Evolutionary conservation across 2,113 vertebrate species (phyloP), one percentile per base, ranked within the genome.

Genomic region (Cyprinodon brontotheroides): DNA sequence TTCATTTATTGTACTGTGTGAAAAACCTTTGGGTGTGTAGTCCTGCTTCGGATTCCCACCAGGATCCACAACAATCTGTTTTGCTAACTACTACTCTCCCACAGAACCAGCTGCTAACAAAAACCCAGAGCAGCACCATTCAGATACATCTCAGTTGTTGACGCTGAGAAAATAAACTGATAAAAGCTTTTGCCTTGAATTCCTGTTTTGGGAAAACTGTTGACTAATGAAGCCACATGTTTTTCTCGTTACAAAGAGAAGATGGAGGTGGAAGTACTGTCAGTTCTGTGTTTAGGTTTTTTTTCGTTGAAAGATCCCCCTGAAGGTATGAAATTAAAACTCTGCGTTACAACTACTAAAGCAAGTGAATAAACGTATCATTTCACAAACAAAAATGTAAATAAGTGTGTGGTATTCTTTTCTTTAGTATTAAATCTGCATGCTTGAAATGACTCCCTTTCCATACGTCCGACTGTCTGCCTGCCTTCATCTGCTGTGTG

Each of bases 41-140:
- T 73, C 68, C 71, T 48, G 70, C 36, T 36, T 20, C 65, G 72
- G 57, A 73, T 82, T 79, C 73, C 57, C 70, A 75, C 61, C 70
- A 64, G 68, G 40, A 74, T 70, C 80, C 88, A 75, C 88, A 90
- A 91, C 86, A 89, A 81, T 85, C 80, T 72, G 86, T 36, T 72
- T 64, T 59, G 83, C 79, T 89, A 22, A 73, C 86, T 29, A 70
- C 79, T 82, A 73, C 2, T 53, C 85, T 88, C 79, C 81, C 88
- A 70, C 83, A 81, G 29, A 84, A 83, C 36, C 89, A 83, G 86
- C 89, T 90, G 89, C 89, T 87, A 75, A 74, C 75, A n/a, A 79
- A 81, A 85, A 79, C 75, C 77, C 79, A 72, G 76, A 22, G 78
- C 78, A 87, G 76, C 85, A 77, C 65, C 80, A 85, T 81, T 47